Evolutionary conservation across 2,113 vertebrate genomes (phyloP).

Genomic region (Ceyx melanurus): DNA sequence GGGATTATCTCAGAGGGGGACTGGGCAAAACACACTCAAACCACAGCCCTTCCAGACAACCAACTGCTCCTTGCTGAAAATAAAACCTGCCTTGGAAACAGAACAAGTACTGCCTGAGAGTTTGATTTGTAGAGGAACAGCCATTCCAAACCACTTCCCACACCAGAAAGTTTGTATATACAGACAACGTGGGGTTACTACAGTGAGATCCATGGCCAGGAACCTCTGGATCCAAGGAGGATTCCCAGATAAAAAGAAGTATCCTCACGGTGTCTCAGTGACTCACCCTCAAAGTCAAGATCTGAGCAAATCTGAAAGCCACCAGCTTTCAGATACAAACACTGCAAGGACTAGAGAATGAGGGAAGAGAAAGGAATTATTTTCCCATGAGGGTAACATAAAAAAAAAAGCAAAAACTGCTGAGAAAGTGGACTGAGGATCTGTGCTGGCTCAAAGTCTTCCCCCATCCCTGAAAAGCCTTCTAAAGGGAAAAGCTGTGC

Average conservation of each 20-base stretch:
- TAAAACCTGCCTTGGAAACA: no score
- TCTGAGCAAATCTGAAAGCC: not conserved
- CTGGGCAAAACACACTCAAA: accelerated
- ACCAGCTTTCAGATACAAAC: not conserved
- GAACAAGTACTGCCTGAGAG: not conserved
- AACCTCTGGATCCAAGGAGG: not conserved
- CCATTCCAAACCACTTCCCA: not conserved
- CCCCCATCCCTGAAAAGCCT: not conserved
- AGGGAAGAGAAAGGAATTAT: not conserved
- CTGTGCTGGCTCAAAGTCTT: not conserved
- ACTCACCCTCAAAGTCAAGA: not conserved
- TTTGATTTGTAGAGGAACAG: not conserved
- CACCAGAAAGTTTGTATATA: accelerated
- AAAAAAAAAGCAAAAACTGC: not conserved
- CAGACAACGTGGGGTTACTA: not conserved
- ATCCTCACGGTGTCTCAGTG: not conserved
- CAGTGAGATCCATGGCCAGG: accelerated
- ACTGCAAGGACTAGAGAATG: accelerated
- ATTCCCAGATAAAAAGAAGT: not conserved
- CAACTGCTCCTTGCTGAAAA: not conserved
- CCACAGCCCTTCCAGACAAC: not conserved
- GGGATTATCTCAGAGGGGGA: not conserved
- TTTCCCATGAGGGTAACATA: not conserved
- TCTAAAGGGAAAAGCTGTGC: not conserved
- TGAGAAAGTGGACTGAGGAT: not conserved